These are phyloP conservation scores for Columbina picui DNA, from an alignment of 2,113 vertebrate genomes.

Conservation along the genomic window DNA sequence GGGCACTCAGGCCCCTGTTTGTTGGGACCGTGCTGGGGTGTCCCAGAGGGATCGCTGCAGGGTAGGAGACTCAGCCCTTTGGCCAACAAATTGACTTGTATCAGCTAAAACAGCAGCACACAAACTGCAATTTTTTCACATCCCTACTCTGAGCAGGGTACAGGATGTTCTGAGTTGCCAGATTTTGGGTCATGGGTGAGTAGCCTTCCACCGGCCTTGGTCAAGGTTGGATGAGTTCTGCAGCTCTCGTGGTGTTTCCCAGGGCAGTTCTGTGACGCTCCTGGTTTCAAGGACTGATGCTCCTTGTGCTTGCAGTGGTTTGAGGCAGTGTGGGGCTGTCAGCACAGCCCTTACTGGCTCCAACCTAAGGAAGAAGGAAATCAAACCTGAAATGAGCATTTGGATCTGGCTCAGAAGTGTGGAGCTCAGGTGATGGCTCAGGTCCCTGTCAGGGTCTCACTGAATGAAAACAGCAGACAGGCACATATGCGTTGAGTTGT, in stretches of 20 bases:
- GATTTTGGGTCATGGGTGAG: fast-evolving
- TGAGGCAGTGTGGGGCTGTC: not conserved
- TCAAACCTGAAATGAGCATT: not conserved
- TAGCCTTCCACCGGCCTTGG: not conserved
- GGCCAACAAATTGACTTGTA: fast-evolving
- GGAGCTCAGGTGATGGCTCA: not conserved
- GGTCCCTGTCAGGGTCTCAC: not conserved
- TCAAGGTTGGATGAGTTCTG: not conserved
- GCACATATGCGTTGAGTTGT: not conserved
- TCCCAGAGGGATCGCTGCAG: not conserved
- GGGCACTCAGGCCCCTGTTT: fast-evolving
- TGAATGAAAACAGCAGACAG: not conserved
- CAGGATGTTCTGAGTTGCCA: not conserved
- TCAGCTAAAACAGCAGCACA: not conserved
- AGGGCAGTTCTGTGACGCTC: not conserved
- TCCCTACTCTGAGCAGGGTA: not conserved
- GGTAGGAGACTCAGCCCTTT: not conserved
- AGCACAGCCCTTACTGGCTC: not conserved
- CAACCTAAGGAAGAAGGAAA: fast-evolving
- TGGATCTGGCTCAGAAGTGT: not conserved
- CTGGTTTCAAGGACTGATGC: not conserved
- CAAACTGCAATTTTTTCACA: not conserved
- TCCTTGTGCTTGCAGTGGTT: not conserved
- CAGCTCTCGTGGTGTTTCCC: not conserved
- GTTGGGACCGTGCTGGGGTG: no score